These are phyloP conservation scores for Kradibia gibbosae DNA, from an alignment of 1,140 invertebrate genomes.

Conservation along the genomic window DNA sequence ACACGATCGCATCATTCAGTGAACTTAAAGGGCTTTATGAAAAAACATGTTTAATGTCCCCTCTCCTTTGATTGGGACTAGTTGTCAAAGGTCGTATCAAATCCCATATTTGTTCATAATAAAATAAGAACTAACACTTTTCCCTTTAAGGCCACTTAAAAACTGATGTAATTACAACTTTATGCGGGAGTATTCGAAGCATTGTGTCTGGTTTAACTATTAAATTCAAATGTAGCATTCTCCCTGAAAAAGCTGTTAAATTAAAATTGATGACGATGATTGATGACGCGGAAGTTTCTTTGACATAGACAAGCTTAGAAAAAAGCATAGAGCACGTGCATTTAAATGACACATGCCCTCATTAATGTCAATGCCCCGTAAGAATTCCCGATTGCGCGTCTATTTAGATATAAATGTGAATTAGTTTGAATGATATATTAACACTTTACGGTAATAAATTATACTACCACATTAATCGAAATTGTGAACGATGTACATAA, in stretches of 20 bases:
- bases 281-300: conserved; percentile 22
- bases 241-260: neutral
- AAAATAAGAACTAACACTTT: neutral
- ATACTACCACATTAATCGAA: neutral
- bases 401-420: conserved; percentile 20
- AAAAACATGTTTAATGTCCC: neutral
- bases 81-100: neutral
- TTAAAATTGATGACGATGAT: conserved; percentile 41
- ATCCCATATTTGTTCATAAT: neutral
- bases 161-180: neutral
- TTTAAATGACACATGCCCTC: conserved; percentile 11
- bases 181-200: conserved; percentile 18
- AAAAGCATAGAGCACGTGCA: conserved; percentile 10
- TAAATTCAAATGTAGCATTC: conserved; percentile 11
- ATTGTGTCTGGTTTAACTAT: neutral
- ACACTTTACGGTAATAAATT: neutral
- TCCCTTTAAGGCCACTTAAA: neutral
- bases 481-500: conserved; percentile 24
- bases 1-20: neutral
- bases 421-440: neutral
- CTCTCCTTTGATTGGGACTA: neutral
- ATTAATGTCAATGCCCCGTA: neutral
- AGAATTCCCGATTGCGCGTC: too few species aligned
- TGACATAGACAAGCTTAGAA: conserved; percentile 30
- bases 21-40: neutral